Percentiles rank a stretch among this genome's conserved stretches.
Conservation (phyloP, 1,140 invertebrate genomes). For the Bombyx mori region DNA sequence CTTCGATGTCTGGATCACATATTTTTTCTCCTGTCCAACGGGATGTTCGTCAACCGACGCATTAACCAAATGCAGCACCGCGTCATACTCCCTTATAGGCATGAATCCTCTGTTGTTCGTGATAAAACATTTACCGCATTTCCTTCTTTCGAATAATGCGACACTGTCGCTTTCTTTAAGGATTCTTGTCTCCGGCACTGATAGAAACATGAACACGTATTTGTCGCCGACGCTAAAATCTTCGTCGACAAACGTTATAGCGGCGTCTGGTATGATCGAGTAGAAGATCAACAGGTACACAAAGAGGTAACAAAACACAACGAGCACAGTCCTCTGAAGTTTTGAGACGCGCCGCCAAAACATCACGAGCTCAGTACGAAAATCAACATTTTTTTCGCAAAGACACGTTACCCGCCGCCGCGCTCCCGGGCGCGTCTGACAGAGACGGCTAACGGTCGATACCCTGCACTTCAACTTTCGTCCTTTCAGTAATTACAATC, state of each 20-base stretch:
- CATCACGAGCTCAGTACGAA: constrained; percentile 15
- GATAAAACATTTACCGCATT: constrained; percentile 24
- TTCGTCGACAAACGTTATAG: constrained; percentile 19
- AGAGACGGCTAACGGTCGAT: constrained; percentile 16
- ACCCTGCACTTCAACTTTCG: constrained; percentile 10
- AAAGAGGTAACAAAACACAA: constrained; percentile 15
- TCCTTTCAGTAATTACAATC: neutral
- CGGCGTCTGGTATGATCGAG: constrained; percentile 13
- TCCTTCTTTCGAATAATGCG: constrained; percentile 16
- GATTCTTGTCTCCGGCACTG: constrained; percentile 10
- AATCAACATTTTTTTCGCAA: constrained; percentile 9
- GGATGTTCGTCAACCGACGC: constrained; percentile 5
- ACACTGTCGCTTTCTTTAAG: constrained; percentile 22
- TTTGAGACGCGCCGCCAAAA: constrained; percentile 23
- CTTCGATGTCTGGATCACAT: constrained; percentile 15
- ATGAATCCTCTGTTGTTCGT: constrained; percentile 29
- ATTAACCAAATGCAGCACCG: constrained; percentile 14
- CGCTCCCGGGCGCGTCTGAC: constrained; percentile 18
- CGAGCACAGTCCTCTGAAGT: constrained; percentile 14
- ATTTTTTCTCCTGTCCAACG: constrained; percentile 16
- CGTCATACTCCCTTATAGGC: constrained; percentile 25
- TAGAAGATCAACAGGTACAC: constrained; percentile 18
- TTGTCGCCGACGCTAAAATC: constrained; percentile 21
- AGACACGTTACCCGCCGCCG: constrained; percentile 13
- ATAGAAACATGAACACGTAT: constrained; percentile 22